Conservation (phyloP, 1,140 invertebrate species). For the Chelonus insularis region DNA sequence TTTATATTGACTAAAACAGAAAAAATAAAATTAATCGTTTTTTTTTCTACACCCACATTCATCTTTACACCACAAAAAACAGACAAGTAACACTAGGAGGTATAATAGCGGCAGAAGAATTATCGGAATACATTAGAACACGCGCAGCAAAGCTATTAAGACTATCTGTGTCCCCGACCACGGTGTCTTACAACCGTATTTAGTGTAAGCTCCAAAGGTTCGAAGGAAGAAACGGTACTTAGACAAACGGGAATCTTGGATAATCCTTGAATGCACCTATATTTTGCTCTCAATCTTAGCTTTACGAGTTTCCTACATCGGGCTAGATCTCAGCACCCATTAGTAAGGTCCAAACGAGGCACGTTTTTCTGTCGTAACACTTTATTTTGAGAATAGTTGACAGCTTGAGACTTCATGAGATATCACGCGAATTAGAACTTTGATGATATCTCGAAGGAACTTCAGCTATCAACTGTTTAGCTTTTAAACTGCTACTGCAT, state of each 20-base stretch:
- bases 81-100: too few relatives aligned
- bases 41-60: too few relatives aligned
- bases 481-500: too few relatives aligned
- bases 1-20: slow-evolving; percentile 73
- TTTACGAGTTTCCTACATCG: not conserved
- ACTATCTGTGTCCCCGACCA: slow-evolving; percentile 35
- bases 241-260: slow-evolving; percentile 5
- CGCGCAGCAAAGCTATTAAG: slow-evolving; percentile 39
- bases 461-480: too few relatives aligned
- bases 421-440: too few relatives aligned
- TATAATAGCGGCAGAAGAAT: too few relatives aligned
- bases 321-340: not conserved
- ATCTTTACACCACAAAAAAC: too few relatives aligned
- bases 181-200: slow-evolving; percentile 43
- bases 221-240: slow-evolving; percentile 7
- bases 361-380: too few relatives aligned
- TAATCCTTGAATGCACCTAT: not conserved
- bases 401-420: too few relatives aligned
- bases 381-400: too few relatives aligned
- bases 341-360: slow-evolving; percentile 1
- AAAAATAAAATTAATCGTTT: too few relatives aligned
- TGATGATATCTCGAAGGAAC: too few relatives aligned
- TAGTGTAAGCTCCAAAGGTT: slow-evolving; percentile 32
- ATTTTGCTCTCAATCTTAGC: slow-evolving; percentile 6
- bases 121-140: slow-evolving; percentile 44